Base-by-base conservation (phyloP, 1,140 invertebrate species). In the Lanistes nyassanus region DNA sequence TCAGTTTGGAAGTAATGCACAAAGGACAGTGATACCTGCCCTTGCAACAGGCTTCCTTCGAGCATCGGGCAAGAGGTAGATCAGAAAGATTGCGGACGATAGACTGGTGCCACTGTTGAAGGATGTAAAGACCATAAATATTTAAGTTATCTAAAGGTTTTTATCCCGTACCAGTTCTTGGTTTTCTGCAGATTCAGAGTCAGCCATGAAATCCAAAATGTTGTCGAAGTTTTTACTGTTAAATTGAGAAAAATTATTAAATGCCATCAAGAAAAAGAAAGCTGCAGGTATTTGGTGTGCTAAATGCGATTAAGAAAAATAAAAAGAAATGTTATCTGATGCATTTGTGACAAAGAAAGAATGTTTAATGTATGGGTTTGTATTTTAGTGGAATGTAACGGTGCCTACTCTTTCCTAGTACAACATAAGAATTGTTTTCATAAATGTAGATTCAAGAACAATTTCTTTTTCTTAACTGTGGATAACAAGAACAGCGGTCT, bases 21-120 rank as follows among this genome's bases (percentile, higher is more conserved):
- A 77, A 42, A 0, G 71, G 71, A 47, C 76, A 77, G 66, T 77
- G 76, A 51, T 67, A 77, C 56, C 73, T 72, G 7, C 67, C 64
- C 21, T 67, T 73, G 73, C 76, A 77, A 72, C 76, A 77, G 62
- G 71, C 64, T 36, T 13, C 39, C 23, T 29, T 19, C 31, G 47
- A 29, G 53, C 74, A 75, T 19, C 74, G 64, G 9, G 11, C 23
- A 19, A 67, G 13, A 26, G 64, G 64, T 53, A 75, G 36, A 51
- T 75, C 74, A 1, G 64, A 66, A 36, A 75, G 64, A n/a, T 58
- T 67, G 11, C 74, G 42, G n/a, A 75, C 74, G 4, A 75, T 56
- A 65, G 62, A 67, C 37, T 58, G 51, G 53, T 75, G 62, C 64
- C 65, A 67, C 74, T 75, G 74, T 47, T 47, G 9, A 42, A 65